These are phyloP conservation scores for Sminthurinus signatus DNA, from an alignment of 1,140 invertebrate species.

Conservation along the genomic window DNA sequence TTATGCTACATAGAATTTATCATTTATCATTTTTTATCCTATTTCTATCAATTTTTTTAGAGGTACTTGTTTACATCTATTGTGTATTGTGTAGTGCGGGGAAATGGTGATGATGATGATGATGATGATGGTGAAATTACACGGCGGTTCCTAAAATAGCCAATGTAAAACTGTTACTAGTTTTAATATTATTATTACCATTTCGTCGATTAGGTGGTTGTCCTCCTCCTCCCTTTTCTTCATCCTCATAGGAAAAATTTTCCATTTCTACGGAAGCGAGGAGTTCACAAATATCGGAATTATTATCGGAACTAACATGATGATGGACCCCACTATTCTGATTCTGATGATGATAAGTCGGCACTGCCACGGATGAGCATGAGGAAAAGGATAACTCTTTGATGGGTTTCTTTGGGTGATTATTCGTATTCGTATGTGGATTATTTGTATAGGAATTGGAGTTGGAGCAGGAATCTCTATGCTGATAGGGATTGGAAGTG, in stretches of 20 bases:
- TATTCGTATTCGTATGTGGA: not conserved
- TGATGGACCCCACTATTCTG: not conserved
- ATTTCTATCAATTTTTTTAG: too few relatives aligned
- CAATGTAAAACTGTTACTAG: slow-evolving; percentile 13
- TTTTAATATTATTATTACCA: slow-evolving; percentile 38
- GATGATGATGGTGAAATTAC: too few relatives aligned
- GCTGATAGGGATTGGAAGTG: not conserved
- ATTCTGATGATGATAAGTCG: not conserved
- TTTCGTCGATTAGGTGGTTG: slow-evolving; percentile 21
- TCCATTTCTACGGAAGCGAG: not conserved
- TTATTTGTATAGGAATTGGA: too few relatives aligned
- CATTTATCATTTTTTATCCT: too few relatives aligned
- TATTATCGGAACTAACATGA: not conserved
- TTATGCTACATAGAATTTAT: too few relatives aligned
- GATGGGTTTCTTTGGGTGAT: not conserved
- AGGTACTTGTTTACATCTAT: too few relatives aligned
- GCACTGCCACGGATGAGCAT: not conserved
- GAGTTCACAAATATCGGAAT: not conserved
- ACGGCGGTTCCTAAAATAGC: slow-evolving; percentile 33
- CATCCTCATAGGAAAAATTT: not conserved
- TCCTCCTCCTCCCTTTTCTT: slow-evolving; percentile 2
- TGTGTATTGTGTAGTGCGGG: too few relatives aligned
- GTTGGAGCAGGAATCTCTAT: too few relatives aligned
- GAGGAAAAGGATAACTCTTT: not conserved
- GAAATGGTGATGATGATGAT: too few relatives aligned